Conservation (phyloP, 2,113 vertebrate genomes). For the Engraulis encrasicolus region DNA sequence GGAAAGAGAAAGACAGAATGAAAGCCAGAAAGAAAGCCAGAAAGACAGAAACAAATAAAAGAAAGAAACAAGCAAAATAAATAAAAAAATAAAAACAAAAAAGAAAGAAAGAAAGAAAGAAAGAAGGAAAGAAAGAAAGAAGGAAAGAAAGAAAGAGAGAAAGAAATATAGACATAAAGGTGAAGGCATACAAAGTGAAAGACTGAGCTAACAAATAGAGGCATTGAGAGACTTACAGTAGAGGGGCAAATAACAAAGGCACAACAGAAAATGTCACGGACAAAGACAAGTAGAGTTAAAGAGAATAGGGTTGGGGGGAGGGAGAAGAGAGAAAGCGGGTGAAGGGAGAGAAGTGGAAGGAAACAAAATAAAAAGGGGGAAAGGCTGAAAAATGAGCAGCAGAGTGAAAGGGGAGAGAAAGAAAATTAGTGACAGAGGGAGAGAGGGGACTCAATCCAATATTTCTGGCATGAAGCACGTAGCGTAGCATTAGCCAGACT, state of each 20-base stretch:
- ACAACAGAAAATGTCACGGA: too few species aligned
- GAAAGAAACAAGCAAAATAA: too few species aligned
- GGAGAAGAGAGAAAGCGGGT: not conserved
- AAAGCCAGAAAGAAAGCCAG: too few species aligned
- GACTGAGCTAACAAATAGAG: constrained; percentile 16
- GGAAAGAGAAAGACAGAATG: too few species aligned
- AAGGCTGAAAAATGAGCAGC: constrained; percentile 40
- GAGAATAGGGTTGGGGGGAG: too few species aligned
- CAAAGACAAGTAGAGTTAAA: too few species aligned
- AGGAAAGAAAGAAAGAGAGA: too few species aligned
- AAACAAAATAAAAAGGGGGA: constrained; percentile 36
- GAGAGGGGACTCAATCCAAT: constrained; percentile 40
- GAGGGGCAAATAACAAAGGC: too few species aligned
- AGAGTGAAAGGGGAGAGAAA: constrained; percentile 1
- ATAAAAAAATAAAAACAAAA: too few species aligned
- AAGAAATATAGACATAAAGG: not conserved
- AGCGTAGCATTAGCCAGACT: constrained; percentile 61
- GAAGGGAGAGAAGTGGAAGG: constrained; percentile 18
- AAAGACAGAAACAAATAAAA: too few species aligned
- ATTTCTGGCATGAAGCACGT: constrained; percentile 49
- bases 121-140: too few species aligned
- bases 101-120: too few species aligned
- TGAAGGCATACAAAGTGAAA: not conserved
- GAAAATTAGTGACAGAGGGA: constrained; percentile 39
- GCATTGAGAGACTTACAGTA: constrained; percentile 19